A percentile compares a stretch with the other conserved stretches of the same genome.
Conservation (phyloP, 2,797 vertebrate species). For the Mus caroli region DNA sequence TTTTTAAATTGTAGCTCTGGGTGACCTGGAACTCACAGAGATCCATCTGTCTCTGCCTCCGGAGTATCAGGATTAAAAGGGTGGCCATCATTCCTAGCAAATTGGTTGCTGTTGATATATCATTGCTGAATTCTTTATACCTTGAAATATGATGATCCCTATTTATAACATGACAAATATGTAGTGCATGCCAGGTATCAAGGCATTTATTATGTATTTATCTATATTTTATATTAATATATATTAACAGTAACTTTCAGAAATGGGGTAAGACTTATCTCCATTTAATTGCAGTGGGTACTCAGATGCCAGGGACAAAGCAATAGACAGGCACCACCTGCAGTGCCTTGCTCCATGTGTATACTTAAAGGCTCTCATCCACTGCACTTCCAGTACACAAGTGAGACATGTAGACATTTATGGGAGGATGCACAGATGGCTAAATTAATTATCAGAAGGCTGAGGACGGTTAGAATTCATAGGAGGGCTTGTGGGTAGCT, state of each 20-base stretch:
- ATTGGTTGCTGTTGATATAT: neutral
- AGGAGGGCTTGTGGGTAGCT: neutral
- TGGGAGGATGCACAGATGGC: neutral
- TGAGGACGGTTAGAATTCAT: neutral
- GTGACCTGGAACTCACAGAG: neutral
- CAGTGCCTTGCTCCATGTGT: neutral
- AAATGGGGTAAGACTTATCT: neutral
- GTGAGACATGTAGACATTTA: neutral
- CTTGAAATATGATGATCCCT: neutral
- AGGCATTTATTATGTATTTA: neutral
- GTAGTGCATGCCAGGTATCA: neutral
- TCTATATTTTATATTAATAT: neutral
- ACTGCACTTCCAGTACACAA: neutral
- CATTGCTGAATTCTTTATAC: constrained; percentile 47
- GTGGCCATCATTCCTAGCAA: neutral
- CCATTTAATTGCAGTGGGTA: constrained; percentile 28
- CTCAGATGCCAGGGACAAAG: neutral
- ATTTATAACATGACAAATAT: neutral
- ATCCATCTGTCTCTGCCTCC: neutral
- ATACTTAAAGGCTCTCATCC: neutral
- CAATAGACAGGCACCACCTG: neutral
- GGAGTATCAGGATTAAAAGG: neutral
- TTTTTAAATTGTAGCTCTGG: neutral
- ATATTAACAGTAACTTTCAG: neutral
- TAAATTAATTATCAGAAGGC: neutral